A percentile compares a stretch with the other conserved stretches of the same genome.
These are phyloP conservation scores for Hydropsyche betteni DNA, from an alignment of 2,888 invertebrate species.

Conservation along the genomic window DNA sequence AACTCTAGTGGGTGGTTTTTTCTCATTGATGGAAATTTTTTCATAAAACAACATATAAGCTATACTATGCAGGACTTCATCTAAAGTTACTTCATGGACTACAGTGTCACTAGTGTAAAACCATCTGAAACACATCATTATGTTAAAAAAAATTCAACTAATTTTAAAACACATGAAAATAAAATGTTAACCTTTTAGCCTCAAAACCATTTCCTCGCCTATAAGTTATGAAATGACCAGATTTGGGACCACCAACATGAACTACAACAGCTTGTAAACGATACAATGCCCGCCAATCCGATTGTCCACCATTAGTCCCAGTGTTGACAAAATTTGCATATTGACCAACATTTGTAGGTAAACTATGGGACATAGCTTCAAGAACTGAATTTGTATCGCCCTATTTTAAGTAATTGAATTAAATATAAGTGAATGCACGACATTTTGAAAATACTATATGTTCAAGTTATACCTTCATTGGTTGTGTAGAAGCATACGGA, in stretches of 20 bases:
- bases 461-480: slow-evolving; percentile 63
- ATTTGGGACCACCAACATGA: slow-evolving; percentile 88
- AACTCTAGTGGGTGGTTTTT: slow-evolving; percentile 30
- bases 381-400: slow-evolving; percentile 6
- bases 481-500: slow-evolving; percentile 76
- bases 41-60: slow-evolving; percentile 97
- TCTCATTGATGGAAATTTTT: slow-evolving; percentile 56
- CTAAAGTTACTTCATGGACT: slow-evolving; percentile 81
- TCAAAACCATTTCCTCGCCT: slow-evolving; percentile 75
- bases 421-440: too few species aligned
- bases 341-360: slow-evolving; percentile 55
- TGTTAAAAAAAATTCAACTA: slow-evolving; percentile 26
- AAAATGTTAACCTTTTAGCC: slow-evolving; percentile 60
- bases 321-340: slow-evolving; percentile 56
- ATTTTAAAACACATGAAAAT: slow-evolving; percentile 23
- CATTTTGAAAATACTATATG: too few species aligned
- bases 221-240: slow-evolving; percentile 96
- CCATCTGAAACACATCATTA: slow-evolving; percentile 69
- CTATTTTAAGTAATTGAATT: not conserved
- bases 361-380: slow-evolving; percentile 61
- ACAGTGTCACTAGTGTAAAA: slow-evolving; percentile 87
- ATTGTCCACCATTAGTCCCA: slow-evolving; percentile 56
- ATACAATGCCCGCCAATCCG: slow-evolving; percentile 69
- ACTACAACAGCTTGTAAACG: slow-evolving; percentile 86
- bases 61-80: slow-evolving; percentile 83